A percentile compares a stretch with the other conserved stretches of the same genome.
Evolutionary conservation across 1,140 invertebrate species (phyloP).

Genomic region (Brachionus paranguensis): DNA sequence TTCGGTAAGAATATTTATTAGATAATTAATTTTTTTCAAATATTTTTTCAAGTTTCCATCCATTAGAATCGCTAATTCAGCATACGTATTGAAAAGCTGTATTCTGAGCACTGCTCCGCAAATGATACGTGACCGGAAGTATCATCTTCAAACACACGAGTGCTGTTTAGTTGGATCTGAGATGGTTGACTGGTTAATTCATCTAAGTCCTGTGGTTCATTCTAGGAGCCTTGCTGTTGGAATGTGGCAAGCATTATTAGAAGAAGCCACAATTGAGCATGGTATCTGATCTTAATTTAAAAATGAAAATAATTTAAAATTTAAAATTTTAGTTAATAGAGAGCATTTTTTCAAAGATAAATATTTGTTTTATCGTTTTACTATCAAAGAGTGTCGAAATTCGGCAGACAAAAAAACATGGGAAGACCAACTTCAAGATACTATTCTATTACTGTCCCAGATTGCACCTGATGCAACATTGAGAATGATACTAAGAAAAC

Average conservation of each 20-base stretch:
- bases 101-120: constrained; percentile 63
- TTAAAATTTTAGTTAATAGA: constrained; percentile 60
- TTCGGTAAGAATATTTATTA: not conserved
- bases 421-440: constrained; percentile 62
- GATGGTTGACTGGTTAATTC: constrained; percentile 71
- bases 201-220: constrained; percentile 52
- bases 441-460: constrained; percentile 63
- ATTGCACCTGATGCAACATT: constrained; percentile 69
- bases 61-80: constrained; percentile 15
- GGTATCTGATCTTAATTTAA: constrained; percentile 57
- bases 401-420: constrained; percentile 51
- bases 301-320: too few species aligned
- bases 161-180: constrained; percentile 63
- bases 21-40: not conserved
- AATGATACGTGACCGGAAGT: constrained; percentile 62
- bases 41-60: not conserved
- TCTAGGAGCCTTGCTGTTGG: constrained; percentile 69
- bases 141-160: constrained; percentile 56
- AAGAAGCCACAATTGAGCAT: constrained; percentile 71
- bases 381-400: constrained; percentile 59
- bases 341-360: constrained; percentile 78
- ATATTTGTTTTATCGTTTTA: constrained; percentile 74
- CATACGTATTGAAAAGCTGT: constrained; percentile 62
- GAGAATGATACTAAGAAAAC: constrained; percentile 72
- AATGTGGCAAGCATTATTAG: constrained; percentile 77